Conservation (phyloP, 1,140 invertebrate genomes). For the Daktulosphaira vitifoliae region DNA sequence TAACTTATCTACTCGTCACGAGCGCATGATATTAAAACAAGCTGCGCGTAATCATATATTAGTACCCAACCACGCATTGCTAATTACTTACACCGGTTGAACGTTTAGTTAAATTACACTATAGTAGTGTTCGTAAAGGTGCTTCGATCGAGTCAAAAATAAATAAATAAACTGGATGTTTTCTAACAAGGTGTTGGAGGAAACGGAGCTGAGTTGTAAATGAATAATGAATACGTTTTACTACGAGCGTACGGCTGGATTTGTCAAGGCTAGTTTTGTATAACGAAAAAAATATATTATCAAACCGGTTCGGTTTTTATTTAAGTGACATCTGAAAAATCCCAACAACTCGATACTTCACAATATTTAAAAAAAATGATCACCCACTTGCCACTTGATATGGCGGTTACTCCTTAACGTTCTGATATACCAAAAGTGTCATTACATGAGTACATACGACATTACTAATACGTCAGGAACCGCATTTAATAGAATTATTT, state of each 20-base stretch:
- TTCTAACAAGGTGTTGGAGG: conserved; percentile 29
- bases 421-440: no score
- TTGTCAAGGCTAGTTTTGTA: conserved; percentile 30
- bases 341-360: conserved; percentile 28
- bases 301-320: conserved; percentile 26
- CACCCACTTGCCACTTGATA: neutral
- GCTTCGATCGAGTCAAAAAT: neutral
- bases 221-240: conserved; percentile 23
- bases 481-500: no score
- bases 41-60: no score
- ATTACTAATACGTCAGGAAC: no score
- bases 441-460: no score
- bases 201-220: conserved; percentile 30
- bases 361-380: conserved; percentile 25
- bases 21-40: no score
- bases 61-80: no score
- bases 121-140: no score
- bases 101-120: no score
- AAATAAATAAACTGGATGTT: conserved; percentile 6
- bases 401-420: no score
- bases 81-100: no score
- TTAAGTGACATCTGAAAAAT: conserved; percentile 24
- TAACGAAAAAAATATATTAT: conserved; percentile 10
- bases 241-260: conserved; percentile 23
- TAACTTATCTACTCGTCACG: no score